A percentile compares a stretch with the other conserved stretches of the same genome.
phyloP scores from a whole-genome alignment of 2,113 vertebrate species.

The Drymodes brunneopygia region DNA sequence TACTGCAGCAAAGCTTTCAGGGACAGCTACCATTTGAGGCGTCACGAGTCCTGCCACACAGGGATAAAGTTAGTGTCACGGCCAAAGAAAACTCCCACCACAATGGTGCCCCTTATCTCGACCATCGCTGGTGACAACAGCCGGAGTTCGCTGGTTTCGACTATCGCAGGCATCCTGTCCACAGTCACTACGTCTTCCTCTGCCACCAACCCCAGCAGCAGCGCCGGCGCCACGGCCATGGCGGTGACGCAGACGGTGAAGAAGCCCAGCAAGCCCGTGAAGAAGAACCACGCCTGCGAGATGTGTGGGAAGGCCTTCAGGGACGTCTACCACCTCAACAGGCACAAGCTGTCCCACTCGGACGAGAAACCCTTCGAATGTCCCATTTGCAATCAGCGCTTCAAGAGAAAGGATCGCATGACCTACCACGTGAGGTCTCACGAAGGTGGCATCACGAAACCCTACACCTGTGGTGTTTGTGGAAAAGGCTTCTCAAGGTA shows the following conservation, averaged over 20 bases:
- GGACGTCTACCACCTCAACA: constrained; percentile 96
- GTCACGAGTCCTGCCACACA: constrained; percentile 96
- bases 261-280: constrained; percentile 93
- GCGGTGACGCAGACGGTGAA: constrained; percentile 81
- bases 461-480: constrained; percentile 97
- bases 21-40: constrained; percentile 97
- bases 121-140: constrained; percentile 89
- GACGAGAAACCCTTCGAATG: constrained; percentile 98
- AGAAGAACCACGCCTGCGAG: constrained; percentile 98
- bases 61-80: constrained; percentile 96
- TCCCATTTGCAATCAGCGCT: constrained; percentile 96
- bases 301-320: constrained; percentile 98
- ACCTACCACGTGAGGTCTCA: constrained; percentile 97
- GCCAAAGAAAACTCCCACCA: constrained; percentile 91
- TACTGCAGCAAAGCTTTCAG: constrained; percentile 99
- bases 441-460: constrained; percentile 96
- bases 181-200: constrained; percentile 93
- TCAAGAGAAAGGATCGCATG: constrained; percentile 99
- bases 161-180: constrained; percentile 91
- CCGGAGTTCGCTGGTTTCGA: constrained; percentile 88
- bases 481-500: constrained; percentile 99
- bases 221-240: constrained; percentile 74
- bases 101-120: constrained; percentile 92
- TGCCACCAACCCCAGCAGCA: constrained; percentile 81
- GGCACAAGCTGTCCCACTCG: constrained; percentile 97